Percentiles rank a stretch among this genome's conserved stretches.
Evolutionary conservation across 2,888 invertebrate species (phyloP).

Genomic region (Phyllotreta cruciferae): DNA sequence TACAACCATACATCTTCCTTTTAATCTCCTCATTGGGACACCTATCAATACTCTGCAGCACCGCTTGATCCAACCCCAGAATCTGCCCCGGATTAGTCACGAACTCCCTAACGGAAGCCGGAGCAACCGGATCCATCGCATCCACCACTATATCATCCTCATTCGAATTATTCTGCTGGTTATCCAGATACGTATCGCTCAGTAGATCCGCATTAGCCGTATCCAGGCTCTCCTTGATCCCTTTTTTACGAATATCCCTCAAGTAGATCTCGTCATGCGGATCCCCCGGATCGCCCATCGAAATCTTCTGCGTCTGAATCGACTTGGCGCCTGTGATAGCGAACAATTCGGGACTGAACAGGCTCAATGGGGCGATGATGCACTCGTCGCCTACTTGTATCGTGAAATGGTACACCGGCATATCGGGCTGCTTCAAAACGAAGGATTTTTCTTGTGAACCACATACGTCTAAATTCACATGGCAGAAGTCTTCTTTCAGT

Average conservation of each 20-base stretch:
- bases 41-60: constrained; percentile 85
- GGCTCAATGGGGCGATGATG: constrained; percentile 86
- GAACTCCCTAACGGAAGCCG: constrained; percentile 66
- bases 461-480: constrained; percentile 88
- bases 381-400: constrained; percentile 88
- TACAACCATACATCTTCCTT: constrained; percentile 92
- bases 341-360: constrained; percentile 88
- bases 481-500: constrained; percentile 89
- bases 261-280: constrained; percentile 93
- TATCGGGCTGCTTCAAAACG: constrained; percentile 74
- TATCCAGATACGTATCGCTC: constrained; percentile 63
- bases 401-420: constrained; percentile 74
- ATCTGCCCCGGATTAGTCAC: constrained; percentile 79
- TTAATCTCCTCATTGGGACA: constrained; percentile 82
- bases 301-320: constrained; percentile 74
- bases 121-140: constrained; percentile 61
- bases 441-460: constrained; percentile 87
- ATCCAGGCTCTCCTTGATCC: constrained; percentile 69
- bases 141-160: constrained; percentile 81
- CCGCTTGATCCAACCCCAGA: constrained; percentile 87
- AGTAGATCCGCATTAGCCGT: constrained; percentile 58
- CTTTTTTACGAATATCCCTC: constrained; percentile 76
- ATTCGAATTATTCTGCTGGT: constrained; percentile 62
- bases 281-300: constrained; percentile 85
- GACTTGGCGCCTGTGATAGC: constrained; percentile 81